Percentiles rank a stretch among this genome's conserved stretches.
Conservation (phyloP, 2,888 invertebrate genomes). For the Tipula unca region DNA sequence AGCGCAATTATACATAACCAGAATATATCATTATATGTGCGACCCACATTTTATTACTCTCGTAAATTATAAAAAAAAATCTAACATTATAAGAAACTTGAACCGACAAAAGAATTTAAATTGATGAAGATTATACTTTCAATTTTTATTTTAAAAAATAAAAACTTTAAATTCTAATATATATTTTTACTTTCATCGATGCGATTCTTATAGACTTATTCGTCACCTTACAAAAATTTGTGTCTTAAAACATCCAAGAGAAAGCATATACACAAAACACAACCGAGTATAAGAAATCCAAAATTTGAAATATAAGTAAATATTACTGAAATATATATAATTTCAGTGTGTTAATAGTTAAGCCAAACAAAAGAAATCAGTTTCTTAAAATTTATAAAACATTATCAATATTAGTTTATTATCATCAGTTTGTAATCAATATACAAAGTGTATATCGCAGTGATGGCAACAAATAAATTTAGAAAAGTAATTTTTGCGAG, state of each 20-base stretch:
- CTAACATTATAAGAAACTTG: not conserved
- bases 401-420: not conserved
- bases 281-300: not conserved
- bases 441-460: too few relatives aligned
- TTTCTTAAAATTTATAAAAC: not conserved
- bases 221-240: not conserved
- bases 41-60: not conserved
- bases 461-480: not conserved
- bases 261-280: not conserved
- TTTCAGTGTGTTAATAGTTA: not conserved
- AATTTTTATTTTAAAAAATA: not conserved
- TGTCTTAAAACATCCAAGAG: not conserved
- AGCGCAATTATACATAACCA: not conserved
- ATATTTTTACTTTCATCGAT: not conserved
- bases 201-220: not conserved
- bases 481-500: not conserved
- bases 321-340: not conserved
- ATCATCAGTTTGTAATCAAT: not conserved
- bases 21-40: not conserved
- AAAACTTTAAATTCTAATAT: not conserved
- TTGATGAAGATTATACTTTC: not conserved
- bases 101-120: not conserved
- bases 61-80: not conserved
- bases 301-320: not conserved
- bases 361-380: not conserved